Evolutionary conservation across 2,113 vertebrate genomes (phyloP).

Genomic region (Clarias batrachus): DNA sequence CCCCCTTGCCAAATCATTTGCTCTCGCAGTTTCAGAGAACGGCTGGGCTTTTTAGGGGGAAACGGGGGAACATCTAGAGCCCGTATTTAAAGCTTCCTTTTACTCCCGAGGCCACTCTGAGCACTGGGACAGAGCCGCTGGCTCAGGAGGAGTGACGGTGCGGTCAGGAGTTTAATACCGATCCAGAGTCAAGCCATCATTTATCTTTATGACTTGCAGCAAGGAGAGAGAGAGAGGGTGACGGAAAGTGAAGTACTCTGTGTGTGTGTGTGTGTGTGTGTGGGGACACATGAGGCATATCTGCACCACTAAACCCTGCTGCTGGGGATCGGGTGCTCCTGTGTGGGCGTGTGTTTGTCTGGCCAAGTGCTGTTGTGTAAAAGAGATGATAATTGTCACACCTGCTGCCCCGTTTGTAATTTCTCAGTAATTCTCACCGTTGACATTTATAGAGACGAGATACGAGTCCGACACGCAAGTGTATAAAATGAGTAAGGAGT

Average conservation of each 20-base stretch:
- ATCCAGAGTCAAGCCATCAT: slow-evolving; percentile 46
- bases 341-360: slow-evolving; percentile 36
- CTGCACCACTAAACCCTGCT: slow-evolving; percentile 23
- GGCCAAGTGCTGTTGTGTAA: slow-evolving; percentile 25
- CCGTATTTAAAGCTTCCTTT: slow-evolving; percentile 27
- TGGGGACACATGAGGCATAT: slow-evolving; percentile 35
- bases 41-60: slow-evolving; percentile 1
- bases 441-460: background rate
- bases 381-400: slow-evolving; percentile 27
- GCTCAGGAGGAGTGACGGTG: slow-evolving; percentile 49
- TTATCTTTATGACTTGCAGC: slow-evolving; percentile 56
- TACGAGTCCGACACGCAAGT: background rate
- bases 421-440: slow-evolving; percentile 14
- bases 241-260: background rate
- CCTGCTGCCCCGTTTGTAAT: slow-evolving; percentile 15
- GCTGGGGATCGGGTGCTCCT: slow-evolving; percentile 21
- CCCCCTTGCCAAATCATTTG: slow-evolving; percentile 26
- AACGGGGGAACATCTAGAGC: background rate
- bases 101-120: slow-evolving; percentile 1
- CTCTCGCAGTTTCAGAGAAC: background rate
- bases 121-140: slow-evolving; percentile 21
- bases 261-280: slow-evolving; percentile 33
- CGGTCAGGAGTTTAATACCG: slow-evolving; percentile 49
- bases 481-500: too few relatives aligned
- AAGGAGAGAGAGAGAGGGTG: slow-evolving; percentile 47